Evolutionary conservation across 2,797 vertebrate species (phyloP), one percentile per base, ranked within the genome.

Genomic region (Myotis findleyi): DNA sequence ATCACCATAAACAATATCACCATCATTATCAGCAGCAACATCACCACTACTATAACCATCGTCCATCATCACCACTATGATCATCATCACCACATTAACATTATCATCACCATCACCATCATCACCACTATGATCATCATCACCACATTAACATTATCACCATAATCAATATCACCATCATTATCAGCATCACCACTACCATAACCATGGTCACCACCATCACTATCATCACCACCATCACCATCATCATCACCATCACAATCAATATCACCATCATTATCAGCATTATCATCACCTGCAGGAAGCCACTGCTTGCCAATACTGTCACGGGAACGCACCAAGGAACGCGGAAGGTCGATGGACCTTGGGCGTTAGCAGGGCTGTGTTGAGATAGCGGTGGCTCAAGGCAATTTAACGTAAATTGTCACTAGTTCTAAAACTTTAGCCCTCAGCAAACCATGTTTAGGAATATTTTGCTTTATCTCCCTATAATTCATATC

Each of bases 231-330:
- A 59, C 0, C 44, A 59, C 0, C 44, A 36, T 0, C 16, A 57
- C 0, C 59, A 41, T 0, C 16, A 75, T 0, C 41, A 71, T 0
- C 25, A 55, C 0, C 47, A 36, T 9, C 64, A 90, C 0, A 16
- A 38, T 0, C 20, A 77, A 0, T 7, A 69, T 1, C 73, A 62
- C 1, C 83, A 44, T 0, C 36, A 62, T 0, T 13, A 51, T 0
- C 27, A 73, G 1, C 33, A 33, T 0, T 36, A 16, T 1, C 18
- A 79, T 0, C 38, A 41, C 0, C 66, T 20, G 3, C 20, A 9
- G 59, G 59, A 62, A 62, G 27, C 59, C 4, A 5, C 10, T 10
- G 2, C 10, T 10, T 59, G 57, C 25, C 2, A 1, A 57, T 23
- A 57, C 9, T 57, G 6, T 23, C 55, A 57, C 1, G 3, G 25